Evolutionary conservation across 1,140 invertebrate genomes (phyloP).

Genomic region (Melipona quadrifasciata): DNA sequence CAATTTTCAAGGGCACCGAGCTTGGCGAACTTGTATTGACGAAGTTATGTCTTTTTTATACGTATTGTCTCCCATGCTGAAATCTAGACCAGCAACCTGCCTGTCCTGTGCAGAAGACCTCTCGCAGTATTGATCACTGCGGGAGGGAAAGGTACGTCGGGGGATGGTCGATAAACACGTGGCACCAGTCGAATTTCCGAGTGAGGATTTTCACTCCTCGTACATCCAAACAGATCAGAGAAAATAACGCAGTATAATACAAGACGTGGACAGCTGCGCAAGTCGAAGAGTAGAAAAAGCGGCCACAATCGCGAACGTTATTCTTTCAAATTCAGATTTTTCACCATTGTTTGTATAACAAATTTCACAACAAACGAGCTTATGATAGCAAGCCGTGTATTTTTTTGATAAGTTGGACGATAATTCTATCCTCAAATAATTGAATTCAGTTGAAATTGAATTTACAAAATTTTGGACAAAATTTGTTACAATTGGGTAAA

Average conservation of each 20-base stretch:
- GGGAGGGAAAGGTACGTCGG: conserved; percentile 48
- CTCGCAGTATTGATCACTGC: conserved; percentile 72
- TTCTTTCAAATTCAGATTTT: no score
- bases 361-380: no score
- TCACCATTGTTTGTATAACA: no score
- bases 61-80: conserved; percentile 16
- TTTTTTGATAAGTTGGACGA: no score
- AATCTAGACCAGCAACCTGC: conserved; percentile 60
- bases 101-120: conserved; percentile 69
- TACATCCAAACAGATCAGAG: neutral
- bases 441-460: neutral
- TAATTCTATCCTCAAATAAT: no score
- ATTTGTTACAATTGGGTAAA: no score
- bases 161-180: conserved; percentile 56
- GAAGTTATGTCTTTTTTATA: neutral
- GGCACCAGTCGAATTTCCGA: conserved; percentile 23
- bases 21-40: neutral
- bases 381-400: no score
- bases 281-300: no score
- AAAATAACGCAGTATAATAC: no score
- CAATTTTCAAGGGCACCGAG: conserved; percentile 19
- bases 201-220: conserved; percentile 13
- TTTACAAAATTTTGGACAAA: neutral
- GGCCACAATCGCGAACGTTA: no score
- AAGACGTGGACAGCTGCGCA: no score